Percentiles rank a stretch among this genome's conserved stretches.
Evolutionary conservation across 2,113 vertebrate genomes (phyloP).

Genomic region (Paralichthys olivaceus): DNA sequence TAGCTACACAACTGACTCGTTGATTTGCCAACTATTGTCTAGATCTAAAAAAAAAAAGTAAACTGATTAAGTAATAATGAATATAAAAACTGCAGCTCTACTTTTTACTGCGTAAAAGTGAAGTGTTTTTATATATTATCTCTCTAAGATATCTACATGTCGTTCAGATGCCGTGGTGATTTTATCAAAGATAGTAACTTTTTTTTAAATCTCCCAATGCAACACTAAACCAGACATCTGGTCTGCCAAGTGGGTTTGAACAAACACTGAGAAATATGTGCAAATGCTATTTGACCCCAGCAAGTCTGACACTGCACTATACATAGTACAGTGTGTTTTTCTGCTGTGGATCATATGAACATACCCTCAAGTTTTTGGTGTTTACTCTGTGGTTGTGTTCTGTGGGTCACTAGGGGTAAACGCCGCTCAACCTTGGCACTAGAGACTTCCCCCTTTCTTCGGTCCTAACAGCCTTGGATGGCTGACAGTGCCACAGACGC

Average conservation of each 20-base stretch:
- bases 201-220: conserved; percentile 9
- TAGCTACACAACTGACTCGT: not conserved
- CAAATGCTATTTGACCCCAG: conserved; percentile 29
- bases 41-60: too few relatives aligned
- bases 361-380: conserved; percentile 27
- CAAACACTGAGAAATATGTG: conserved; percentile 30
- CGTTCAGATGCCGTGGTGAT: not conserved
- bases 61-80: too few relatives aligned
- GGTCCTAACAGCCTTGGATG: conserved; percentile 52
- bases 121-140: too few relatives aligned
- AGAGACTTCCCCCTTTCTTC: conserved; percentile 5
- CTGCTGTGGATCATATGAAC: conserved; percentile 10
- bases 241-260: conserved; percentile 29
- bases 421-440: conserved; percentile 42
- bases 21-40: not conserved
- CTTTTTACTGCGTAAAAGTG: too few relatives aligned
- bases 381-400: conserved; percentile 32
- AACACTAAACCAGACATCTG: conserved; percentile 33
- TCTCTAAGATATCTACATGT: not conserved
- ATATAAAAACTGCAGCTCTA: too few relatives aligned
- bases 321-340: conserved; percentile 10
- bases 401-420: conserved; percentile 34
- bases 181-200: not conserved
- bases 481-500: conserved; percentile 56
- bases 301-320: not conserved